phyloP scores from a whole-genome alignment of 2,888 invertebrate genomes.

The Opisthograptis luteolata region DNA sequence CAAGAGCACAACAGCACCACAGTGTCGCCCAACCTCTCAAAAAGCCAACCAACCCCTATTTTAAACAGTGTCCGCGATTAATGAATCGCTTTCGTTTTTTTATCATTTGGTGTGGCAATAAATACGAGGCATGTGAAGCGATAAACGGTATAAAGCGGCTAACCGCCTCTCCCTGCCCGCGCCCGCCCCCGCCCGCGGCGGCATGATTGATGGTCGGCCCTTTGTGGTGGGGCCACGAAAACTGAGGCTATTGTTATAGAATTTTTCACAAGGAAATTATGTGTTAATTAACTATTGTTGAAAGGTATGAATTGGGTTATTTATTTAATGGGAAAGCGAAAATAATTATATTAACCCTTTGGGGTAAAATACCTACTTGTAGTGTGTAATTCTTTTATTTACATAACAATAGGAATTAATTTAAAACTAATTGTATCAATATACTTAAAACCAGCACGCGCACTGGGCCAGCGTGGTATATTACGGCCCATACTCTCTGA shows the following conservation, averaged over 20 bases:
- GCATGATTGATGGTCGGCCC: conserved; percentile 35
- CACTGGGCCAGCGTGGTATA: too few species aligned
- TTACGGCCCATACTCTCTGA: too few species aligned
- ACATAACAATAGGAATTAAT: too few species aligned
- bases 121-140: conserved; percentile 24
- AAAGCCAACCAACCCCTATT: background rate
- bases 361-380: too few species aligned
- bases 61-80: conserved; percentile 12
- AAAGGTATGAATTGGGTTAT: too few species aligned
- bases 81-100: conserved; percentile 15
- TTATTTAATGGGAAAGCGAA: background rate
- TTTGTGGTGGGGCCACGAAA: conserved; percentile 30
- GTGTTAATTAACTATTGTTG: background rate
- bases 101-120: conserved; percentile 23
- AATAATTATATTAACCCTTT: too few species aligned
- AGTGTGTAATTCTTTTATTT: too few species aligned
- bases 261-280: too few species aligned
- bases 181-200: conserved; percentile 6
- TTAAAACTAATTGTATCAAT: too few species aligned
- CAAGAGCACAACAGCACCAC: too few species aligned
- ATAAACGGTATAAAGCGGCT: conserved; percentile 31
- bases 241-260: background rate
- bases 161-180: conserved; percentile 2
- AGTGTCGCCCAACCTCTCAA: too few species aligned
- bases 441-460: too few species aligned